Evolutionary conservation across 2,797 vertebrate genomes (phyloP).

Genomic region (Gambusia yucatana): DNA sequence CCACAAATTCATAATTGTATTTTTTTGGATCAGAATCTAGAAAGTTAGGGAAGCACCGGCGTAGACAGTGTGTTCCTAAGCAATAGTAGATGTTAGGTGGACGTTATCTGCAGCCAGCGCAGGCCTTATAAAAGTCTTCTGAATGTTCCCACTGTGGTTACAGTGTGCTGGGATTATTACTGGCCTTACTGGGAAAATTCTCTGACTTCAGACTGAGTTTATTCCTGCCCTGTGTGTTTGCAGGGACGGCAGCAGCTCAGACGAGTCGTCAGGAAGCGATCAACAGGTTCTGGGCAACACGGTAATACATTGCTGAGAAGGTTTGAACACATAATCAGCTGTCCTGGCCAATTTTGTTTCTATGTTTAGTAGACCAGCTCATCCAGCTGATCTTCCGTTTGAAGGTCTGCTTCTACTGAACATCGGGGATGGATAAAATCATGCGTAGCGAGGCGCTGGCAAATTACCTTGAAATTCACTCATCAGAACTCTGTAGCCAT

Average conservation of each 20-base stretch:
- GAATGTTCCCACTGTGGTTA: background rate
- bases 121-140: background rate
- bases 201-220: background rate
- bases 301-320: conserved; percentile 71
- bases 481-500: background rate
- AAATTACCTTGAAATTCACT: background rate
- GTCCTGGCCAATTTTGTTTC: background rate
- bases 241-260: conserved; percentile 81
- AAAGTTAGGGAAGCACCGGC: too few relatives aligned
- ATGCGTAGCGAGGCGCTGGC: background rate
- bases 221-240: conserved; percentile 17
- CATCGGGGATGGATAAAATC: background rate
- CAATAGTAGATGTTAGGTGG: background rate
- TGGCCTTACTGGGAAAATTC: background rate
- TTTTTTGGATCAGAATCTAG: background rate
- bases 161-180: background rate
- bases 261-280: conserved; percentile 80
- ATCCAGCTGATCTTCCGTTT: background rate
- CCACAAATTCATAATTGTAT: background rate
- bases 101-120: background rate
- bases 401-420: background rate
- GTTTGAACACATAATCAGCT: background rate
- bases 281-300: conserved; percentile 80
- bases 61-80: background rate
- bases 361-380: background rate